phyloP scores from a whole-genome alignment of 2,797 vertebrate genomes.

The Eidolon dupreanum region DNA sequence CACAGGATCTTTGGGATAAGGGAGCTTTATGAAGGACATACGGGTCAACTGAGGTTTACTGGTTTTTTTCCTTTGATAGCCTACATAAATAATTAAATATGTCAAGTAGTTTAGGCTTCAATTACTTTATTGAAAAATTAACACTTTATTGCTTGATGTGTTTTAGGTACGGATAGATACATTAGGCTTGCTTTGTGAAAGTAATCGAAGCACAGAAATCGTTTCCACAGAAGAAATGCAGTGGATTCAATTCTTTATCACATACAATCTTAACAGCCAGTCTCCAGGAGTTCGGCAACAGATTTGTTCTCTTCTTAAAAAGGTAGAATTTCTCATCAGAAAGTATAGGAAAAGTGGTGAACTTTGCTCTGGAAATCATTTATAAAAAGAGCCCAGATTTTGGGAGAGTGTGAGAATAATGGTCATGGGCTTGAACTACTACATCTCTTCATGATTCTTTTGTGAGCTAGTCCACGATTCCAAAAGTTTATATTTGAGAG shows the following conservation, averaged over 20 bases:
- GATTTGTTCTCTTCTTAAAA: conserved; percentile 93
- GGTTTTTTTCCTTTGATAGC: background rate
- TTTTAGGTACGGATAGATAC: conserved; percentile 94
- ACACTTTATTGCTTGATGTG: conserved; percentile 41
- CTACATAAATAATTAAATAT: background rate
- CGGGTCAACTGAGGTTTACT: background rate
- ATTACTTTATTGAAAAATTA: conserved; percentile 21
- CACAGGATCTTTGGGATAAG: background rate
- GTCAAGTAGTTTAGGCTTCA: background rate
- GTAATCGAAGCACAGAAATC: conserved; percentile 93
- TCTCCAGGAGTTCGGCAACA: conserved; percentile 94
- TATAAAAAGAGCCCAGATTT: background rate
- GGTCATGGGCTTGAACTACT: background rate
- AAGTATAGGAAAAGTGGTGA: background rate
- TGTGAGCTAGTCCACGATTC: background rate
- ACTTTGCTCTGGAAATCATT: background rate
- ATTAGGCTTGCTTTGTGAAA: conserved; percentile 95
- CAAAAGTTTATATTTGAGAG: background rate
- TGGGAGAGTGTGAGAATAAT: background rate
- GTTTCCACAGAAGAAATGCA: conserved; percentile 92
- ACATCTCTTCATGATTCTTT: background rate
- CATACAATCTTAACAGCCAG: conserved; percentile 93
- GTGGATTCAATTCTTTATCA: conserved; percentile 91
- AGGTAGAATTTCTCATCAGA: conserved; percentile 86
- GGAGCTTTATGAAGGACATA: background rate